Percentiles rank a stretch among this genome's conserved stretches.
phyloP scores from a whole-genome alignment of 2,113 vertebrate genomes.

The Damaliscus lunatus region DNA sequence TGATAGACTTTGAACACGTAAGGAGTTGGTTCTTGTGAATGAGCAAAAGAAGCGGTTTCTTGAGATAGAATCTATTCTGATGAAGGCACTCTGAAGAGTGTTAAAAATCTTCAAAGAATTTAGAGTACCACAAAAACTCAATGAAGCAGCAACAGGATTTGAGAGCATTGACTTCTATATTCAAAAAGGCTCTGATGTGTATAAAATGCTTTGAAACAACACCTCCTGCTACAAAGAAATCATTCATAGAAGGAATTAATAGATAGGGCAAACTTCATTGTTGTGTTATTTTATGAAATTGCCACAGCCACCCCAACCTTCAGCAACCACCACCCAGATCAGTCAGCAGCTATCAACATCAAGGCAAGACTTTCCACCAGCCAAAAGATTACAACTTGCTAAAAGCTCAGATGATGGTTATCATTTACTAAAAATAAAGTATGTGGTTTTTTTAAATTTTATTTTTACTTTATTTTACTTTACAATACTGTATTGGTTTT shows the following conservation, averaged over 20 bases:
- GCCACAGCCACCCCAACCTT: neutral
- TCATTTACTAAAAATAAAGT: neutral
- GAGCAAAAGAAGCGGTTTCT: neutral
- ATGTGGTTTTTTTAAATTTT: neutral
- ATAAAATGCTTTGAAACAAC: neutral
- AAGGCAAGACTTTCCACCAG: neutral
- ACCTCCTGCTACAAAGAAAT: neutral
- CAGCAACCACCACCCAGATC: neutral
- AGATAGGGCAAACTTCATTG: neutral
- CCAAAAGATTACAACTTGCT: neutral
- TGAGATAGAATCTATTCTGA: neutral
- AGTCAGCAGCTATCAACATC: neutral
- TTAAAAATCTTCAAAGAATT: neutral
- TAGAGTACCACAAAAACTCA: neutral
- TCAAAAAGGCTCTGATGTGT: neutral
- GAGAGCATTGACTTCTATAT: neutral
- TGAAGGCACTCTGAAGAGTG: neutral
- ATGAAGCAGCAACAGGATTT: neutral
- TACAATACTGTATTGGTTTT: too few species aligned
- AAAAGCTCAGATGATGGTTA: neutral
- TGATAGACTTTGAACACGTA: neutral
- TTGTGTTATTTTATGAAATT: neutral
- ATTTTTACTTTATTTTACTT: too few species aligned
- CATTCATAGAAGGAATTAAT: neutral
- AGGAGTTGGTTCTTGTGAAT: neutral